Evolutionary conservation across 2,797 vertebrate species (phyloP).

Genomic region (Bradypodion ventrale): DNA sequence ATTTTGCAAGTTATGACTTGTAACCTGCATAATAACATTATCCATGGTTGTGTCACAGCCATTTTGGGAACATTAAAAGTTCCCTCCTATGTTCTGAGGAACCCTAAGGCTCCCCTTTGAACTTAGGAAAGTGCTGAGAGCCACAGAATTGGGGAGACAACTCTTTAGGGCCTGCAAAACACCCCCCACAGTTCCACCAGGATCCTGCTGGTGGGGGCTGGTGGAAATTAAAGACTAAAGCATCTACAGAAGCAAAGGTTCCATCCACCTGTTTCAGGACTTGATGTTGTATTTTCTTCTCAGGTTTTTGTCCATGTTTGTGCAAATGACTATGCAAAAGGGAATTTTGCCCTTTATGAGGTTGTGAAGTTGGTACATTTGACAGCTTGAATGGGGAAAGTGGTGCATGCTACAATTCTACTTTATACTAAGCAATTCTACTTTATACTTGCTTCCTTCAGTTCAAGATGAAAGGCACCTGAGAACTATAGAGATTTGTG

Average conservation of each 20-base stretch:
- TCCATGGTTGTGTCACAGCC: too few species aligned
- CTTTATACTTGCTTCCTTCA: not conserved
- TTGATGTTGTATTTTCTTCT: not conserved
- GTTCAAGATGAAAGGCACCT: not conserved
- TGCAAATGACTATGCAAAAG: not conserved
- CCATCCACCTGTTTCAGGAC: not conserved
- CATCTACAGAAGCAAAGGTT: not conserved
- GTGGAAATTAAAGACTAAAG: not conserved
- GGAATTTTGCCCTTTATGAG: not conserved
- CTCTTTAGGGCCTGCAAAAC: not conserved
- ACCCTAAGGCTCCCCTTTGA: too few species aligned
- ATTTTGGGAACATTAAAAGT: too few species aligned
- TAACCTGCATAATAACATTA: too few species aligned
- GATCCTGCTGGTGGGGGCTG: not conserved
- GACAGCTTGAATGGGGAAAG: not conserved
- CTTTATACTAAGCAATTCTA: not conserved
- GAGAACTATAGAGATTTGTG: not conserved
- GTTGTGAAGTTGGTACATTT: not conserved
- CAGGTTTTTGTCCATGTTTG: not conserved
- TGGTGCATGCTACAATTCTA: not conserved
- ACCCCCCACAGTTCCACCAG: not conserved
- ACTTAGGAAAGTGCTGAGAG: too few species aligned
- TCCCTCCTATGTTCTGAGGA: too few species aligned
- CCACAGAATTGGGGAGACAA: not conserved
- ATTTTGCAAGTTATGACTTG: too few species aligned